These are phyloP conservation scores for Autographa pulchrina DNA, from an alignment of 2,888 invertebrate genomes.

Conservation along the genomic window DNA sequence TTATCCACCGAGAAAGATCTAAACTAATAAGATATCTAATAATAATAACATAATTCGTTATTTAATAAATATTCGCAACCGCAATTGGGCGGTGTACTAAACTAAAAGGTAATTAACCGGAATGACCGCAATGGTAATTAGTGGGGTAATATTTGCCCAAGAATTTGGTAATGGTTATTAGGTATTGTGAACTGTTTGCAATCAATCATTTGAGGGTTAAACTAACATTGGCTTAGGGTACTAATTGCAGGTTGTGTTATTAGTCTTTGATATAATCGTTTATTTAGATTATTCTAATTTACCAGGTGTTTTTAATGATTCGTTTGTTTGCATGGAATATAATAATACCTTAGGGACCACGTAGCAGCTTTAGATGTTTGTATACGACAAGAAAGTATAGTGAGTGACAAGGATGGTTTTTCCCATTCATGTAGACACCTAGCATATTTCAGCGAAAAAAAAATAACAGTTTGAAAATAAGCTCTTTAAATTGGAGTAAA, in stretches of 20 bases:
- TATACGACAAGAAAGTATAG: too few relatives aligned
- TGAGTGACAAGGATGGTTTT: too few relatives aligned
- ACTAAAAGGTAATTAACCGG: slow-evolving; percentile 43
- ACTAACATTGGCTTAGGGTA: slow-evolving; percentile 26
- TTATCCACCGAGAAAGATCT: background rate
- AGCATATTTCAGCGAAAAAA: too few relatives aligned
- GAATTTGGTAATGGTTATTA: slow-evolving; percentile 8
- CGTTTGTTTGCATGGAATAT: too few relatives aligned
- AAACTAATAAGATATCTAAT: background rate
- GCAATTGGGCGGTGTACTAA: background rate
- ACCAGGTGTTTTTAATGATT: too few relatives aligned
- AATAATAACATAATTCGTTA: too few relatives aligned
- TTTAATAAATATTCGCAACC: slow-evolving; percentile 22
- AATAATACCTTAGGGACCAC: background rate
- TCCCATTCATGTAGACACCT: too few relatives aligned
- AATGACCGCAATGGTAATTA: slow-evolving; percentile 38
- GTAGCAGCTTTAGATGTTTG: too few relatives aligned
- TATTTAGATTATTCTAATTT: background rate
- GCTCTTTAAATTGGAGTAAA: too few relatives aligned
- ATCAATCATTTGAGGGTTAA: slow-evolving; percentile 41
- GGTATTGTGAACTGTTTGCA: slow-evolving; percentile 10
- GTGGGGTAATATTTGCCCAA: slow-evolving; percentile 40
- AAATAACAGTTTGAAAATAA: too few relatives aligned
- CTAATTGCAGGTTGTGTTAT: background rate
- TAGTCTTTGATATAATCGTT: background rate